Percentiles rank a stretch among this genome's conserved stretches.
Evolutionary conservation across 2,797 vertebrate species (phyloP).

Genomic region (Champsocephalus esox): DNA sequence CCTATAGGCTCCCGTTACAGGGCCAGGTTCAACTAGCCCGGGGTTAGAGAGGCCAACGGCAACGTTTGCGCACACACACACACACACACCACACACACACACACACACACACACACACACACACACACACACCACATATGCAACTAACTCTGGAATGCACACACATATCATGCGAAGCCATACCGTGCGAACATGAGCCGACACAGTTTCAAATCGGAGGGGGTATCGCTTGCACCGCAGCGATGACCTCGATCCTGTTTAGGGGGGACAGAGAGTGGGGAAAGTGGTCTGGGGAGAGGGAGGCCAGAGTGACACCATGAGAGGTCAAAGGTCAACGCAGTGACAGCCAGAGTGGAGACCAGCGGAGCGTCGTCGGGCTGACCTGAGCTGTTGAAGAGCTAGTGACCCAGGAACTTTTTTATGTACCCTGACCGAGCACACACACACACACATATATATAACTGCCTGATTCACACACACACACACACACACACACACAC

Average conservation of each 20-base stretch:
- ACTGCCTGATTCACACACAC: slow-evolving; percentile 9
- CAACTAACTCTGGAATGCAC: slow-evolving; percentile 29
- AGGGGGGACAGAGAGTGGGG: slow-evolving; percentile 23
- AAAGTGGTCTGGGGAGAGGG: slow-evolving; percentile 44
- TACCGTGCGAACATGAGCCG: slow-evolving; percentile 44
- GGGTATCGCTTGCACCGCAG: slow-evolving; percentile 51
- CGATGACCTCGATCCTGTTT: slow-evolving; percentile 60
- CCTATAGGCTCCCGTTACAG: slow-evolving; percentile 66
- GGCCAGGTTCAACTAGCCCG: slow-evolving; percentile 62
- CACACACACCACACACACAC: slow-evolving; percentile 20
- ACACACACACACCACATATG: slow-evolving; percentile 9
- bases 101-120: neutral
- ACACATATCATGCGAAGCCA: slow-evolving; percentile 25
- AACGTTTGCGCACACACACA: neutral
- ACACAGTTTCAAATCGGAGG: slow-evolving; percentile 37
- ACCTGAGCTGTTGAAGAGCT: slow-evolving; percentile 70
- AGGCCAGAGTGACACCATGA: slow-evolving; percentile 58
- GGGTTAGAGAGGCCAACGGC: slow-evolving; percentile 43
- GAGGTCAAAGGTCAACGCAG: slow-evolving; percentile 68
- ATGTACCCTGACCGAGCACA: slow-evolving; percentile 38
- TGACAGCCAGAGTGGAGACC: slow-evolving; percentile 65
- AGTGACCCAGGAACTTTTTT: slow-evolving; percentile 66
- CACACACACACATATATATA: slow-evolving; percentile 10
- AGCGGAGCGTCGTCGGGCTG: slow-evolving; percentile 55
- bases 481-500: slow-evolving; percentile 30